These are phyloP conservation scores for Drosophila ustulata DNA, from an alignment of 2,888 invertebrate species.

Conservation along the genomic window DNA sequence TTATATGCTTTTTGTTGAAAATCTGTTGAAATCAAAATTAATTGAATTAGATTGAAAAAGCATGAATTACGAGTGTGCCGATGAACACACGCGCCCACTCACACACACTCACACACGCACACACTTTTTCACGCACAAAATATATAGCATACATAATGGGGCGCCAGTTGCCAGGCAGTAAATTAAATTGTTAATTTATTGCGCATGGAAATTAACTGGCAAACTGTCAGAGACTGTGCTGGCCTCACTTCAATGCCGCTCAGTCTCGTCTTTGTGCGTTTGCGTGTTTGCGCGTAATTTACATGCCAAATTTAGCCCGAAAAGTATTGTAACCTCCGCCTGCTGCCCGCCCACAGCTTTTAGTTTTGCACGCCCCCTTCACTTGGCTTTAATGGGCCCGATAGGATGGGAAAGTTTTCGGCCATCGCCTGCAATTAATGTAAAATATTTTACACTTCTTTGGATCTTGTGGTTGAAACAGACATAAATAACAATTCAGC, in stretches of 20 bases:
- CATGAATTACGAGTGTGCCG: conserved; percentile 38
- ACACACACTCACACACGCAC: conserved; percentile 8
- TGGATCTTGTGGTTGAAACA: conserved; percentile 40
- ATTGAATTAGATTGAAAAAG: conserved; percentile 63
- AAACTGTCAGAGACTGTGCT: conserved; percentile 52
- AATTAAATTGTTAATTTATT: conserved; percentile 80
- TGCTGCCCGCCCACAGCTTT: conserved; percentile 4
- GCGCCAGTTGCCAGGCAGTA: conserved; percentile 52
- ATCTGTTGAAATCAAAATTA: conserved; percentile 57
- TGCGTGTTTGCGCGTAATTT: conserved; percentile 43
- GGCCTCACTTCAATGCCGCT: neutral
- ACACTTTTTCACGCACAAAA: neutral
- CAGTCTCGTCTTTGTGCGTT: conserved; percentile 25
- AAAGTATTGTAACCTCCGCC: conserved; percentile 25
- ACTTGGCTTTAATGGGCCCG: conserved; percentile 2
- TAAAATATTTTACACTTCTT: conserved; percentile 67
- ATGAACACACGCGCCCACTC: neutral
- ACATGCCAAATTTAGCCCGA: conserved; percentile 22
- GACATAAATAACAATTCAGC: conserved; percentile 56
- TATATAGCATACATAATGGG: conserved; percentile 30
- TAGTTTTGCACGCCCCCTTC: conserved; percentile 16
- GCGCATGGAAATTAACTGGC: conserved; percentile 75
- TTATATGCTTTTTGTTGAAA: conserved; percentile 3
- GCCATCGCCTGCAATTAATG: conserved; percentile 55
- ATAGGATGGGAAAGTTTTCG: conserved; percentile 34